These are phyloP conservation scores for Incurvaria masculella DNA, from an alignment of 2,888 invertebrate species.

Conservation along the genomic window DNA sequence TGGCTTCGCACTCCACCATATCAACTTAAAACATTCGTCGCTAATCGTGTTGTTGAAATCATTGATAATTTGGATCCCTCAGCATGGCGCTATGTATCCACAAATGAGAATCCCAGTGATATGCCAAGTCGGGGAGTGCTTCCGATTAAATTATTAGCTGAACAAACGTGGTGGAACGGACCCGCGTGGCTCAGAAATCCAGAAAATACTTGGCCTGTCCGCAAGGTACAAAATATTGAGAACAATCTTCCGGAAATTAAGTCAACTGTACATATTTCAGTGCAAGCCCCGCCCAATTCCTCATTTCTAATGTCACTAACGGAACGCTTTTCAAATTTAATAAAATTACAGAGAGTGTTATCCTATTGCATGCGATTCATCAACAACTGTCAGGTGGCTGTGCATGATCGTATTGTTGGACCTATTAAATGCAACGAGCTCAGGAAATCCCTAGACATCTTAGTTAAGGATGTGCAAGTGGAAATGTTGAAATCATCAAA, in stretches of 20 bases:
- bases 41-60: not conserved
- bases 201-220: not conserved
- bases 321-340: not conserved
- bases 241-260: not conserved
- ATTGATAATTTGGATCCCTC: not conserved
- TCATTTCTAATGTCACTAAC: not conserved
- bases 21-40: not conserved
- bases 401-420: not conserved
- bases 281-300: not conserved
- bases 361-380: not conserved
- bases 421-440: not conserved
- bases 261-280: not conserved
- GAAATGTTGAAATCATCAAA: too few species aligned
- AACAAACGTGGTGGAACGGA: not conserved
- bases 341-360: not conserved
- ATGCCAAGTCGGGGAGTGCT: not conserved
- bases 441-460: not conserved
- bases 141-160: not conserved
- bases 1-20: too few species aligned
- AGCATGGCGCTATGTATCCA: not conserved
- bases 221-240: not conserved
- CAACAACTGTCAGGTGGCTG: not conserved
- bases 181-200: not conserved
- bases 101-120: not conserved
- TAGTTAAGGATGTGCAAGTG: not conserved